Base-by-base conservation (phyloP, 2,113 vertebrate species). In the Pseudopipra pipra region DNA sequence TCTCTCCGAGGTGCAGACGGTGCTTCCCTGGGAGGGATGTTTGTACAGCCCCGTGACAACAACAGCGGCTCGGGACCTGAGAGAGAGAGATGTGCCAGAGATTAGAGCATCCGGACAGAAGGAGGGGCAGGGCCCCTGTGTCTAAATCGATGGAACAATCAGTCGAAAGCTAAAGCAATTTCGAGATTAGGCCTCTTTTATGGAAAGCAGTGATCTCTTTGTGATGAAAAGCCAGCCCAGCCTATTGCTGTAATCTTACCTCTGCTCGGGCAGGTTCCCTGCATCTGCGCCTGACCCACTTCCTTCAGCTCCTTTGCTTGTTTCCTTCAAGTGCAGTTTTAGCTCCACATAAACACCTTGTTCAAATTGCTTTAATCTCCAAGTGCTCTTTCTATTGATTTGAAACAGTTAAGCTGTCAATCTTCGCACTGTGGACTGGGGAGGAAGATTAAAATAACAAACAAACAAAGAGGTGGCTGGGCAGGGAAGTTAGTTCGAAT, bases 381-480 rank as follows among this genome's bases (percentile, higher is more conserved):
- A 55, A 97, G 97, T 93, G 95, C 87, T 93, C 94, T 87, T 93
- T 96, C 88, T 97, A 97, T 97, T 97, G 97, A 97, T 97, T 96
- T 87, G 95, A 96, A 94, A 97, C 95, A 97, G 97, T 97, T 97
- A 97, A 94, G 95, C 95, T 98, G 98, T 94, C 98, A 98, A 87
- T 98, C 87, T 89, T 97, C 91, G 17, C 81, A 80, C 83, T 61
- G 85, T n/a, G 61, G 94, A 77, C 1, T 2, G 88, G 83, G 87
- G 87, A 89, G 95, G 85, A 94, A 97, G 97, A 98, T 97, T 98
- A 98, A 98, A 98, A 98, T 98, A 97, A 97, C 97, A 98, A 98
- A 97, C 93, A 97, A 97, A 98, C 90, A 96, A 96, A 85, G 91
- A 89, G 55, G 65, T 3, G 27, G 80, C 90, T 73, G 67, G 83